These are phyloP conservation scores for Sinodicranocentrus sp. DNA, from an alignment of 2,888 invertebrate species.

Conservation along the genomic window DNA sequence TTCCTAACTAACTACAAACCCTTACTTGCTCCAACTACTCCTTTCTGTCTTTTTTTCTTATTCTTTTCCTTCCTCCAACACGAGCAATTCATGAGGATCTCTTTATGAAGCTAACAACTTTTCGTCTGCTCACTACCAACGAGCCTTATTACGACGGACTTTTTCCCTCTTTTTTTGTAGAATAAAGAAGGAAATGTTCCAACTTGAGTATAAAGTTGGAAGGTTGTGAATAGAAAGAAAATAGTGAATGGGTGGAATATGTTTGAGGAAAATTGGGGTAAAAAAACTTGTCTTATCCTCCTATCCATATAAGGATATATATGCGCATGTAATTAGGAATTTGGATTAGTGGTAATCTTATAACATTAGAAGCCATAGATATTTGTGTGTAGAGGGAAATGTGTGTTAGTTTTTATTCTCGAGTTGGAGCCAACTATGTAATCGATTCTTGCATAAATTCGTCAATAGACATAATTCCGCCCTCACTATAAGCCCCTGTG, in stretches of 20 bases:
- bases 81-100: conserved; percentile 43
- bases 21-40: not conserved
- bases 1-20: conserved; percentile 6
- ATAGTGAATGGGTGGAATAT: too few species aligned
- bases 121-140: conserved; percentile 7
- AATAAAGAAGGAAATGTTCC: too few species aligned
- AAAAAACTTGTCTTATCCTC: conserved; percentile 7
- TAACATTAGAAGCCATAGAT: not conserved
- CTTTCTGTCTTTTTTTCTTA: not conserved
- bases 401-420: not conserved
- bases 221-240: not conserved
- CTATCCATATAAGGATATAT: not conserved
- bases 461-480: not conserved
- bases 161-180: conserved; percentile 1
- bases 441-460: conserved; percentile 22
- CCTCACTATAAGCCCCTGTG: not conserved
- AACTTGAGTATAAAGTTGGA: not conserved
- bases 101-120: conserved; percentile 37
- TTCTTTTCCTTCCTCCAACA: conserved; percentile 8
- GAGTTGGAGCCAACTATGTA: conserved; percentile 1
- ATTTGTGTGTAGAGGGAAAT: not conserved
- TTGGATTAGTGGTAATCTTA: conserved; percentile 8
- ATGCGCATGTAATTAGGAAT: conserved; percentile 41
- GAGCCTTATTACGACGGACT: conserved; percentile 17
- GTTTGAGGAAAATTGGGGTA: too few species aligned